phyloP scores from a whole-genome alignment of 2,113 vertebrate species.

The Ivindomyrus marchei region DNA sequence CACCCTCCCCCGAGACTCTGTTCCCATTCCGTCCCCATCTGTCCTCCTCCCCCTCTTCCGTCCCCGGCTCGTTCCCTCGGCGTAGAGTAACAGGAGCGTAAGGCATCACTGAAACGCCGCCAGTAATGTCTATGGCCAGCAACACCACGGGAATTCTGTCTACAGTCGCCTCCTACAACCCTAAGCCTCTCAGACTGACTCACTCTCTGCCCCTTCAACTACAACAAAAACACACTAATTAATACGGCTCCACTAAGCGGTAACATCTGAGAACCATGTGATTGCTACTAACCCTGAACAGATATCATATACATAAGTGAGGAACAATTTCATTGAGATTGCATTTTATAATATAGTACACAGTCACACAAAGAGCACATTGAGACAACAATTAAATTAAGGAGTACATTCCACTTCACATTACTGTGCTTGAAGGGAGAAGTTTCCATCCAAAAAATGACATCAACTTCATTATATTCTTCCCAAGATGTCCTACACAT shows the following conservation, averaged over 20 bases:
- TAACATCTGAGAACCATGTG: background rate
- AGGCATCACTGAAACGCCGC: background rate
- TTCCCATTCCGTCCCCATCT: background rate
- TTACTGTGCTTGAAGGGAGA: background rate
- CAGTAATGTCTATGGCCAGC: background rate
- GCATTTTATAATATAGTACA: background rate
- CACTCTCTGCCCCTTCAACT: background rate
- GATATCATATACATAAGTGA: background rate
- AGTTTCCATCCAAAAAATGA: background rate
- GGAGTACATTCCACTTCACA: background rate
- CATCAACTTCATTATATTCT: background rate
- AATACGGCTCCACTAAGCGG: background rate
- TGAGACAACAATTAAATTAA: background rate
- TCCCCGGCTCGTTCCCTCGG: background rate
- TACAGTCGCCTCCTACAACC: background rate
- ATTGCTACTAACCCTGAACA: background rate
- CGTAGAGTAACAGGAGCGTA: background rate
- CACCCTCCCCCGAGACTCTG: background rate
- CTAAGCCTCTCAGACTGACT: background rate
- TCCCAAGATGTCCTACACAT: background rate
- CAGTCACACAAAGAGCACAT: background rate
- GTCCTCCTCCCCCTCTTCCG: background rate
- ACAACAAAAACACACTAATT: background rate
- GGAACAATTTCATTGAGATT: background rate
- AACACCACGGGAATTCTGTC: background rate